Conservation (phyloP, 2,113 vertebrate genomes). For the Entelurus aequoreus region DNA sequence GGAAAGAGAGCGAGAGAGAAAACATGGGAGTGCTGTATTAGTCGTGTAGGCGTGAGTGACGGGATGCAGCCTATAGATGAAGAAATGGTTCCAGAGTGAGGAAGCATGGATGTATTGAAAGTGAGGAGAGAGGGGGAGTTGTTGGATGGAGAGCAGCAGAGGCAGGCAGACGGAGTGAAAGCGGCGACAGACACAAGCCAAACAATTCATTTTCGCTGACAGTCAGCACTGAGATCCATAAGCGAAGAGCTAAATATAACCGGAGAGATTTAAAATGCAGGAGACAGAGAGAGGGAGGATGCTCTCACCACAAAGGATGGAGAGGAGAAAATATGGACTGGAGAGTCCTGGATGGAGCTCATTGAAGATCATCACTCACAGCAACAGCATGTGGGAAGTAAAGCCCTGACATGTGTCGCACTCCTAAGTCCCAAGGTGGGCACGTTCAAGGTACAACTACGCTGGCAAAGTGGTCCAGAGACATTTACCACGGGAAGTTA, state of each 20-base stretch:
- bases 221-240: constrained; percentile 67
- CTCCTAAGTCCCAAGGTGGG: constrained; percentile 27
- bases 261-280: constrained; percentile 53
- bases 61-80: constrained; percentile 43
- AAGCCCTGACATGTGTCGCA: constrained; percentile 30
- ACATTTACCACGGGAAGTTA: no score
- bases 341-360: constrained; percentile 35
- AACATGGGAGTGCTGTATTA: constrained; percentile 56
- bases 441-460: background rate
- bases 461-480: no score
- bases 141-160: constrained; percentile 43
- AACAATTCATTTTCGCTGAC: constrained; percentile 70
- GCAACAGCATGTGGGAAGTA: constrained; percentile 31
- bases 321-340: constrained; percentile 31
- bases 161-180: constrained; percentile 51
- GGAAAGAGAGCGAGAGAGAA: constrained; percentile 25
- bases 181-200: constrained; percentile 57
- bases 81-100: constrained; percentile 31
- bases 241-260: constrained; percentile 67
- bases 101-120: constrained; percentile 6
- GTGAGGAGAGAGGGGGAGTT: constrained; percentile 36
- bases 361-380: constrained; percentile 51
- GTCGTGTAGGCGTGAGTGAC: constrained; percentile 60
- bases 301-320: constrained; percentile 32
- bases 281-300: constrained; percentile 17